These are phyloP conservation scores for Salmo trutta DNA, from an alignment of 2,797 vertebrate species.

Conservation along the genomic window DNA sequence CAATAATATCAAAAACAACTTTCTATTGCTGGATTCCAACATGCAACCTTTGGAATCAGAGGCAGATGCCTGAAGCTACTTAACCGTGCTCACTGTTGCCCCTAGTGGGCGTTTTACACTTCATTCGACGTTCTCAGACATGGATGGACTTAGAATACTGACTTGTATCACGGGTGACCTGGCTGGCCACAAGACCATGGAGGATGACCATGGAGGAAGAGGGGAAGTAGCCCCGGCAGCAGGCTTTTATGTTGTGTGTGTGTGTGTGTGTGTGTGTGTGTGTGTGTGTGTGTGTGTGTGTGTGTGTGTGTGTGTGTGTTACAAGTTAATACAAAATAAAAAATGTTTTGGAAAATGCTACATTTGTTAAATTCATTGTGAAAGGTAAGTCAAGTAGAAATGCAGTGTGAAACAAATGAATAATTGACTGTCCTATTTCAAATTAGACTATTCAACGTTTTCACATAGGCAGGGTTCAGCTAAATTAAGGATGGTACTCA, in stretches of 20 bases:
- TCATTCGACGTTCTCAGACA: too few species aligned
- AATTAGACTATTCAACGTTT: not conserved
- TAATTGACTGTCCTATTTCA: not conserved
- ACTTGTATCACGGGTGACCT: too few species aligned
- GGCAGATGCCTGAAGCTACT: too few species aligned
- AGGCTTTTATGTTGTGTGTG: slow-evolving; percentile 15
- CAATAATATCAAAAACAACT: too few species aligned
- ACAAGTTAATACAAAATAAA: not conserved
- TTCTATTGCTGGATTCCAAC: too few species aligned
- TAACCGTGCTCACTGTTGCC: too few species aligned
- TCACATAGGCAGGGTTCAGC: not conserved
- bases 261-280: not conserved
- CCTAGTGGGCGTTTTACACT: too few species aligned
- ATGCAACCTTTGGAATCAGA: too few species aligned
- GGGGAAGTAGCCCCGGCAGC: slow-evolving; percentile 52
- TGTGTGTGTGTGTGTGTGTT: not conserved
- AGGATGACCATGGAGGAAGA: slow-evolving; percentile 47
- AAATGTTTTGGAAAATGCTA: slow-evolving; percentile 27
- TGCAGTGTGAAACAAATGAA: slow-evolving; percentile 1
- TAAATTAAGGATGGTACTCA: not conserved
- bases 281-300: not conserved
- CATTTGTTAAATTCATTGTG: slow-evolving; percentile 41
- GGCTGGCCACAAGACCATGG: too few species aligned
- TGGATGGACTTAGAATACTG: too few species aligned
- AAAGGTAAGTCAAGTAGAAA: slow-evolving; percentile 55